phyloP scores from a whole-genome alignment of 2,113 vertebrate genomes.

The Thunnus maccoyii region DNA sequence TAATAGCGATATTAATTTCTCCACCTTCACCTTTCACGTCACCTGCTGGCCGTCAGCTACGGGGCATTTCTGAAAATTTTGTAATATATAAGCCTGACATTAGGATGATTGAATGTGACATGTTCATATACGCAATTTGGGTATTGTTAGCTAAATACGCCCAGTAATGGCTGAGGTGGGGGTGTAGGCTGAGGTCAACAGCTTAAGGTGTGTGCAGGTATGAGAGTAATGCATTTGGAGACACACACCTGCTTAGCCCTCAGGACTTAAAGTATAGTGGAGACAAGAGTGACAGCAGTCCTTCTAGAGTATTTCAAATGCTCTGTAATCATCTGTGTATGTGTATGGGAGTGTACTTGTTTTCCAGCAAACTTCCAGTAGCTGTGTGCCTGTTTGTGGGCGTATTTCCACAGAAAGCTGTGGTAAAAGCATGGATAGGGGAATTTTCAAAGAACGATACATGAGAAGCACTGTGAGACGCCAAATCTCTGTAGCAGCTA shows the following conservation, averaged over 20 bases:
- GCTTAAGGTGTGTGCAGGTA: constrained; percentile 69
- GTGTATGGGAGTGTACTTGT: constrained; percentile 3
- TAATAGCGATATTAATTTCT: constrained; percentile 72
- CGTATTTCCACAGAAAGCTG: neutral
- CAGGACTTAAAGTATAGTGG: constrained; percentile 56
- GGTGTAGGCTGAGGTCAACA: constrained; percentile 53
- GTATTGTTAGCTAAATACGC: constrained; percentile 67
- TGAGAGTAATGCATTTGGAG: constrained; percentile 75
- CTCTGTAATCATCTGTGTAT: constrained; percentile 28
- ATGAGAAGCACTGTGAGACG: constrained; percentile 46
- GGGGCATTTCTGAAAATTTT: constrained; percentile 46
- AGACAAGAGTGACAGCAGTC: constrained; percentile 43
- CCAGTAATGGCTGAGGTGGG: constrained; percentile 38
- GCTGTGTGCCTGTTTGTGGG: neutral
- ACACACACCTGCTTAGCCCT: constrained; percentile 80
- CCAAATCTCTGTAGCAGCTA: constrained; percentile 54
- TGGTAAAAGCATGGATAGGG: neutral
- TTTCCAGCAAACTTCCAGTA: neutral
- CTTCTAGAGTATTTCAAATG: constrained; percentile 41
- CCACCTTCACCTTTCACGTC: constrained; percentile 52
- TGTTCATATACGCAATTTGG: constrained; percentile 62
- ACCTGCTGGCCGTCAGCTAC: constrained; percentile 61
- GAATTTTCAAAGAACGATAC: constrained; percentile 51
- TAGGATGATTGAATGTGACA: constrained; percentile 73
- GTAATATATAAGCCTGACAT: constrained; percentile 35